These are phyloP conservation scores for Kryphioiulus occultus DNA, from an alignment of 2,888 invertebrate genomes.

Conservation along the genomic window DNA sequence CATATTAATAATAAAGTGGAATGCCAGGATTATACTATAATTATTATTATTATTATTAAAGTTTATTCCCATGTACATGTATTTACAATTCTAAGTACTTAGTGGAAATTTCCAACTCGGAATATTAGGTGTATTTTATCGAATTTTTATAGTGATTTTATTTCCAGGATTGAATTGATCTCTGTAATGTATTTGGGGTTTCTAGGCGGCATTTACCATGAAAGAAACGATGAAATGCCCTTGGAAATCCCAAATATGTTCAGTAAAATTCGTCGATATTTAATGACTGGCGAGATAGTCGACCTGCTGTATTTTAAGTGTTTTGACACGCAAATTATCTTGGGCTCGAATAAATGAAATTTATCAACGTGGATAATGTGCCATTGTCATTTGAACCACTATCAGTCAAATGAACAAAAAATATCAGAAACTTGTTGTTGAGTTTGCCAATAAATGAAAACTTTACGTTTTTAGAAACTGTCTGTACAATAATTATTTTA, in stretches of 20 bases:
- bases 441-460: not conserved
- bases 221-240: slow-evolving; percentile 53
- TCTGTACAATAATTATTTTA: not conserved
- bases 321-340: not conserved
- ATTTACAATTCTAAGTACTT: not conserved
- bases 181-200: slow-evolving; percentile 53
- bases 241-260: slow-evolving; percentile 55
- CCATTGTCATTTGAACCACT: not conserved
- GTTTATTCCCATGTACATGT: too few relatives aligned
- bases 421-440: slow-evolving; percentile 27
- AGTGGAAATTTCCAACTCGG: too few relatives aligned
- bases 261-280: slow-evolving; percentile 46
- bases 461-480: not conserved
- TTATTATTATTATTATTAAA: too few relatives aligned
- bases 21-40: too few relatives aligned
- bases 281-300: not conserved
- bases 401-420: not conserved
- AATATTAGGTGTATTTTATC: too few relatives aligned
- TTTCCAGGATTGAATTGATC: not conserved
- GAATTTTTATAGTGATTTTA: not conserved
- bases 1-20: too few relatives aligned
- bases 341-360: not conserved
- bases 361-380: not conserved
- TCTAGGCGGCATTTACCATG: slow-evolving; percentile 55
- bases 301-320: not conserved